Evolutionary conservation across 2,113 vertebrate genomes (phyloP).

Genomic region (Eublepharis macularius): DNA sequence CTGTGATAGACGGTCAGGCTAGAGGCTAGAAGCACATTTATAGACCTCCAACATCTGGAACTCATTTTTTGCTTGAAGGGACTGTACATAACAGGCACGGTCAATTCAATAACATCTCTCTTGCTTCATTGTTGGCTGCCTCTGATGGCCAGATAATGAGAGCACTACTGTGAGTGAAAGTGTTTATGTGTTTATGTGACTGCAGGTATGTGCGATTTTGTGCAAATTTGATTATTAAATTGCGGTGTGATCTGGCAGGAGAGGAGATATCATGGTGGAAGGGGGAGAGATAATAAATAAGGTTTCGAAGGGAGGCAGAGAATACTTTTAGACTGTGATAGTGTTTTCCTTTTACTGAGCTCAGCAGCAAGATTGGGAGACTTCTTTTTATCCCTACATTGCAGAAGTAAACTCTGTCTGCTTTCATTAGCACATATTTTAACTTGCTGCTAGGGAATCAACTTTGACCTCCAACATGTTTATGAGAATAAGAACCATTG

Average conservation of each 20-base stretch:
- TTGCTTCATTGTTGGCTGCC: slow-evolving; percentile 68
- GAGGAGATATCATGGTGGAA: rapidly evolving
- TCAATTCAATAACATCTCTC: slow-evolving; percentile 62
- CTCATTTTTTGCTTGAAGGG: slow-evolving; percentile 71
- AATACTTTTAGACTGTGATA: neutral
- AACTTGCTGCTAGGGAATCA: slow-evolving; percentile 22
- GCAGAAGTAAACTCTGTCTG: neutral
- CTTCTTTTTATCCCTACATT: slow-evolving; percentile 18
- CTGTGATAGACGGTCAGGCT: slow-evolving; percentile 47
- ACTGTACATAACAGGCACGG: slow-evolving; percentile 54
- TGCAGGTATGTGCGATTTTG: slow-evolving; percentile 40
- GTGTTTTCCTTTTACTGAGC: neutral
- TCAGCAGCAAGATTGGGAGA: neutral
- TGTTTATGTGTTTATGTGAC: slow-evolving; percentile 74
- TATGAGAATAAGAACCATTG: neutral
- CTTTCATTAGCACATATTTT: slow-evolving; percentile 19
- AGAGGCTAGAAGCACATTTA: slow-evolving; percentile 45
- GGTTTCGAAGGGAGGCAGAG: rapidly evolving
- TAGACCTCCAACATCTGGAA: slow-evolving; percentile 73
- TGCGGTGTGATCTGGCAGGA: slow-evolving; percentile 45
- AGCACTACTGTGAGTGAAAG: slow-evolving; percentile 73
- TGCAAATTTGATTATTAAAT: slow-evolving; percentile 32
- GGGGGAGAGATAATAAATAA: neutral
- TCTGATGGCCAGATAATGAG: slow-evolving; percentile 76
- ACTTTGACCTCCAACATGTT: slow-evolving; percentile 24